phyloP scores from a whole-genome alignment of 1,140 invertebrate species.

The Cherax destructor region DNA sequence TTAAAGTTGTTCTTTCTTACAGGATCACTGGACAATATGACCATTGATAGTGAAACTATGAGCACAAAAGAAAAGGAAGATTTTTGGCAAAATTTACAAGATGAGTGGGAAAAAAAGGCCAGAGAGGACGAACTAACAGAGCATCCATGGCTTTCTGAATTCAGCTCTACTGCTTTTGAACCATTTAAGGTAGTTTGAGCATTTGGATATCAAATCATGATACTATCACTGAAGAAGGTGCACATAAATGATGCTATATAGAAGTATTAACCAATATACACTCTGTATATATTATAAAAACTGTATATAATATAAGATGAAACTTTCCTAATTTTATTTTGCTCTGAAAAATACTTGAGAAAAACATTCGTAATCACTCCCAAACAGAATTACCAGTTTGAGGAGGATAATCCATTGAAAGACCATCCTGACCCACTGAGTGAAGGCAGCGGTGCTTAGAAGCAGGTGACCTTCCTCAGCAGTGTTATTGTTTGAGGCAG shows the following conservation, averaged over 20 bases:
- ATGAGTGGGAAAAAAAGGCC: slow-evolving; percentile 85
- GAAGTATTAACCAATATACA: no score
- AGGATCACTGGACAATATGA: slow-evolving; percentile 29
- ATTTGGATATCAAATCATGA: no score
- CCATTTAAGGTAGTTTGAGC: slow-evolving; percentile 79
- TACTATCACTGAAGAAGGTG: no score
- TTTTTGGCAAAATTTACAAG: slow-evolving; percentile 86
- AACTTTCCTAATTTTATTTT: no score
- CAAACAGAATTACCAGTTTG: slow-evolving; percentile 84
- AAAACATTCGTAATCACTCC: not conserved
- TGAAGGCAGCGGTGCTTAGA: slow-evolving; percentile 88
- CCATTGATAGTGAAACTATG: slow-evolving; percentile 61
- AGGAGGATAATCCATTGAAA: slow-evolving; percentile 90
- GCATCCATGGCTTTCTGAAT: slow-evolving; percentile 83
- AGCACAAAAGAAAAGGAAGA: slow-evolving; percentile 74
- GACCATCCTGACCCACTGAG: slow-evolving; percentile 88
- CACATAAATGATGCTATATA: no score
- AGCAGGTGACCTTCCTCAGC: slow-evolving; percentile 94
- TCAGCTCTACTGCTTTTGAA: slow-evolving; percentile 79
- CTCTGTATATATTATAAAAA: no score
- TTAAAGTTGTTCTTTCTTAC: not conserved
- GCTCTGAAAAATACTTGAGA: not conserved
- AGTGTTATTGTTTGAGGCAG: slow-evolving; percentile 97
- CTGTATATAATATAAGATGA: no score
- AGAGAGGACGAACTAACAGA: slow-evolving; percentile 75